These are phyloP conservation scores for Enteromius viviparus DNA, from an alignment of 2,797 vertebrate species.

Conservation along the genomic window DNA sequence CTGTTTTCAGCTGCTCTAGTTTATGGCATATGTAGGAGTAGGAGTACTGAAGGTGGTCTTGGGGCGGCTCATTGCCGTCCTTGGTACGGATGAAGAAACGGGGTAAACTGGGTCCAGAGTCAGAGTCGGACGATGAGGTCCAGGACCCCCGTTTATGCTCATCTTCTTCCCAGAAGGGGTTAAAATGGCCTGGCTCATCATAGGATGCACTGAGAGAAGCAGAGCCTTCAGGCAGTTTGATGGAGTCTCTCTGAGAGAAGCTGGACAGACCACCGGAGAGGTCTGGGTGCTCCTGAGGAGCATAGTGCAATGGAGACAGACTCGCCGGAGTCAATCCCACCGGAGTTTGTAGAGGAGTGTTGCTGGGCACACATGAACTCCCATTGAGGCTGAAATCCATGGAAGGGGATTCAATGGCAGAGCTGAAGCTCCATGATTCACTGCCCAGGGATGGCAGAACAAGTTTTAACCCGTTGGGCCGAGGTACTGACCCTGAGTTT, in stretches of 20 bases:
- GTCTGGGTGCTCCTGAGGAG: conserved; percentile 73
- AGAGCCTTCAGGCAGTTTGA: conserved; percentile 61
- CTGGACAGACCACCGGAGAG: conserved; percentile 66
- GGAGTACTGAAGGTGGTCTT: conserved; percentile 86
- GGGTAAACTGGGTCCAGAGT: conserved; percentile 73
- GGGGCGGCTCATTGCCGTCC: conserved; percentile 78
- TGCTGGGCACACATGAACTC: conserved; percentile 86
- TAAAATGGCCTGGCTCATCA: conserved; percentile 84
- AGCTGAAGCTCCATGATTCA: conserved; percentile 78
- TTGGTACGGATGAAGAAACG: conserved; percentile 80
- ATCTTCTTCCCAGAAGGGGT: conserved; percentile 88
- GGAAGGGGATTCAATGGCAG: conserved; percentile 84
- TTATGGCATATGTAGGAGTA: conserved; percentile 89
- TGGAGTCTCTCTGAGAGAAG: conserved; percentile 58
- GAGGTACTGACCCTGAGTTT: conserved; percentile 78
- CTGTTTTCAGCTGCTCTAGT: conserved; percentile 82
- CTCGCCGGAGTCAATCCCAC: conserved; percentile 80
- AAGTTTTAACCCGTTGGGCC: conserved; percentile 90
- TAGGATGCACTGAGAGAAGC: conserved; percentile 77
- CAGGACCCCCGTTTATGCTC: conserved; percentile 65
- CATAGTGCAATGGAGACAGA: conserved; percentile 74
- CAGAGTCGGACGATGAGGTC: conserved; percentile 75
- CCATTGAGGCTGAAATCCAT: conserved; percentile 79
- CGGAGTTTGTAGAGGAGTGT: conserved; percentile 89
- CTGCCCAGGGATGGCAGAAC: conserved; percentile 81